phyloP scores from a whole-genome alignment of 2,888 invertebrate species.

The Megamerina dolium region DNA sequence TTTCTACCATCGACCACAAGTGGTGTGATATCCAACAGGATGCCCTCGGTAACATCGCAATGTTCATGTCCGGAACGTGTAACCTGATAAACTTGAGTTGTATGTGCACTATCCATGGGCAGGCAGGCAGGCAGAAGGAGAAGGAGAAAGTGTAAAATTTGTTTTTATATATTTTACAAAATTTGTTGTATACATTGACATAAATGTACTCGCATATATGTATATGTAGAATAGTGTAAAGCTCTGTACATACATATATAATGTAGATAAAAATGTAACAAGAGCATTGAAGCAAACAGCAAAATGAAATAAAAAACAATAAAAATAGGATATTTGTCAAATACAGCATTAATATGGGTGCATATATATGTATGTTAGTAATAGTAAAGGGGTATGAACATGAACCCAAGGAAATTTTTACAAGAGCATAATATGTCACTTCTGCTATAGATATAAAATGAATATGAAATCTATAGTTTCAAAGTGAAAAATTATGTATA shows the following conservation, averaged over 20 bases:
- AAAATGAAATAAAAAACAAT: too few relatives aligned
- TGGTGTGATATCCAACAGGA: conserved; percentile 64
- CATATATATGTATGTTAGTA: not conserved
- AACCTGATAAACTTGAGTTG: conserved; percentile 62
- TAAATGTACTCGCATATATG: not conserved
- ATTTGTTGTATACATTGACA: conserved; percentile 1
- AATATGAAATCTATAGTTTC: too few relatives aligned
- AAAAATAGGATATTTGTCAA: too few relatives aligned
- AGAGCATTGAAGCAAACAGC: too few relatives aligned
- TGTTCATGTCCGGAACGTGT: conserved; percentile 65
- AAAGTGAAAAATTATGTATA: too few relatives aligned
- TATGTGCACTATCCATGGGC: conserved; percentile 51
- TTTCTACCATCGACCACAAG: conserved; percentile 61
- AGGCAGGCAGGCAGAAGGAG: conserved; percentile 6
- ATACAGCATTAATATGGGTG: not conserved
- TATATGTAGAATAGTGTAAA: not conserved
- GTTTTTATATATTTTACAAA: not conserved
- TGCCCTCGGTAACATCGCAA: conserved; percentile 65
- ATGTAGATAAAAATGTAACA: too few relatives aligned
- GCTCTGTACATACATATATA: too few relatives aligned
- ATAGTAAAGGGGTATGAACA: not conserved
- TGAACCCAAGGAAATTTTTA: not conserved
- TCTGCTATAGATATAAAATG: too few relatives aligned
- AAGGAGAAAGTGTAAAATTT: conserved; percentile 2
- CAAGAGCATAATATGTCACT: not conserved